Evolutionary conservation across 1,140 invertebrate genomes (phyloP).

Genomic region (Anoplolepis gracilipes): DNA sequence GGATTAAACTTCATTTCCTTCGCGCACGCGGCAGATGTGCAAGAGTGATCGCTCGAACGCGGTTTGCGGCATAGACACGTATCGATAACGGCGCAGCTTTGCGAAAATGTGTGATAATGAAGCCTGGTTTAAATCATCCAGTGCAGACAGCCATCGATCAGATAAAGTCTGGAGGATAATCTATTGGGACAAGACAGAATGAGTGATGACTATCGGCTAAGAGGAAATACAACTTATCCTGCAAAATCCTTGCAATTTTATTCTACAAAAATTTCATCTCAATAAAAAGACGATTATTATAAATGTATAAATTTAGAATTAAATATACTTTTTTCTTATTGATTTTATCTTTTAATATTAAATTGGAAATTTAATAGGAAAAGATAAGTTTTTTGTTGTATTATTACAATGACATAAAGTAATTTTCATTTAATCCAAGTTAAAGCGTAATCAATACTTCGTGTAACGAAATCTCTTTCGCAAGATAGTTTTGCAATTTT

Average conservation of each 20-base stretch:
- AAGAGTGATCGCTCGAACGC: slow-evolving; percentile 11
- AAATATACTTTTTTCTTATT: background rate
- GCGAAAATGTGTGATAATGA: slow-evolving; percentile 32
- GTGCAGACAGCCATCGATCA: slow-evolving; percentile 39
- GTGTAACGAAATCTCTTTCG: background rate
- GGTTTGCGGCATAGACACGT: slow-evolving; percentile 1
- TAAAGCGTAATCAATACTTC: background rate
- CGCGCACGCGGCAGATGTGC: slow-evolving; percentile 24
- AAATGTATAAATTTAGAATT: background rate
- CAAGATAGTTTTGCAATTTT: slow-evolving; percentile 16
- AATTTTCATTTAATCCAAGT: background rate
- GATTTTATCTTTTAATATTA: background rate
- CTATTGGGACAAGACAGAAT: slow-evolving; percentile 25
- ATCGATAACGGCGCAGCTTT: slow-evolving; percentile 19
- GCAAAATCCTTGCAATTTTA: background rate
- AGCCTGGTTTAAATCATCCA: slow-evolving; percentile 49
- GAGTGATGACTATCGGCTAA: slow-evolving; percentile 32
- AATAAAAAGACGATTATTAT: background rate
- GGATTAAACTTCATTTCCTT: slow-evolving; percentile 65
- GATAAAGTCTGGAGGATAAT: background rate
- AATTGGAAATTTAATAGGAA: background rate
- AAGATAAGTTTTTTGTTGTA: background rate
- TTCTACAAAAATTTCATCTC: background rate
- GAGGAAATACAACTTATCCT: background rate
- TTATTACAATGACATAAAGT: background rate